phyloP scores from a whole-genome alignment of 2,888 invertebrate species.

The Trypoxylon attenuatum region DNA sequence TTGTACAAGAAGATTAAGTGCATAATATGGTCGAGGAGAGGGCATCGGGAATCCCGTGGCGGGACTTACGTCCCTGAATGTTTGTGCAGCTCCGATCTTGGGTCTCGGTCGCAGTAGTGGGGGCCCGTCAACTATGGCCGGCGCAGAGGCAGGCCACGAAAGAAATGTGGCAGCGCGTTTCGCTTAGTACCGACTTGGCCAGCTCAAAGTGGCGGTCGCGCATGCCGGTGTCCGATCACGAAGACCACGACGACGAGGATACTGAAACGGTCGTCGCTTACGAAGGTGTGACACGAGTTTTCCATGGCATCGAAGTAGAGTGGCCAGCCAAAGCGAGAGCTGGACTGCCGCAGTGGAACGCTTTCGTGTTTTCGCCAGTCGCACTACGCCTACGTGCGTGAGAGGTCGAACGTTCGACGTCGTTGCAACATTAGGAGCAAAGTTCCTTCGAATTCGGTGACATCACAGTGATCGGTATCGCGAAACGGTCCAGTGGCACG shows the following conservation, averaged over 20 bases:
- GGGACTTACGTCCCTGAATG: constrained; percentile 57
- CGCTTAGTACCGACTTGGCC: constrained; percentile 71
- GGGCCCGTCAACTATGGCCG: constrained; percentile 70
- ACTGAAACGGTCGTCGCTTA: constrained; percentile 38
- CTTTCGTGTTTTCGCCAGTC: constrained; percentile 29
- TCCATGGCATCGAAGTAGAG: constrained; percentile 13
- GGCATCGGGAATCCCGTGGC: not conserved
- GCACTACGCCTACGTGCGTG: constrained; percentile 33
- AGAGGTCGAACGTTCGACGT: constrained; percentile 37
- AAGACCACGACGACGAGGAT: constrained; percentile 30
- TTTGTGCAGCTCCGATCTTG: constrained; percentile 56
- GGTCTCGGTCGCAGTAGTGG: constrained; percentile 37
- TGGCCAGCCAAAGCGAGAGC: constrained; percentile 26
- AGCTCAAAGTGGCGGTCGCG: constrained; percentile 68
- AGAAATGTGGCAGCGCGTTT: constrained; percentile 71
- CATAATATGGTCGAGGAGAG: too few species aligned
- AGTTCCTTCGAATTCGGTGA: constrained; percentile 34
- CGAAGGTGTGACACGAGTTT: constrained; percentile 29
- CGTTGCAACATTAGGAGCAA: too few species aligned
- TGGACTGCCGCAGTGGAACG: constrained; percentile 39
- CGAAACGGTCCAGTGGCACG: too few species aligned
- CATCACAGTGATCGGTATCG: constrained; percentile 3
- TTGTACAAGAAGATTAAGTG: too few species aligned
- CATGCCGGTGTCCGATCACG: constrained; percentile 45
- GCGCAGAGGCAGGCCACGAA: constrained; percentile 69